phyloP scores from a whole-genome alignment of 2,888 invertebrate species.

The Loripinus fragilis region DNA sequence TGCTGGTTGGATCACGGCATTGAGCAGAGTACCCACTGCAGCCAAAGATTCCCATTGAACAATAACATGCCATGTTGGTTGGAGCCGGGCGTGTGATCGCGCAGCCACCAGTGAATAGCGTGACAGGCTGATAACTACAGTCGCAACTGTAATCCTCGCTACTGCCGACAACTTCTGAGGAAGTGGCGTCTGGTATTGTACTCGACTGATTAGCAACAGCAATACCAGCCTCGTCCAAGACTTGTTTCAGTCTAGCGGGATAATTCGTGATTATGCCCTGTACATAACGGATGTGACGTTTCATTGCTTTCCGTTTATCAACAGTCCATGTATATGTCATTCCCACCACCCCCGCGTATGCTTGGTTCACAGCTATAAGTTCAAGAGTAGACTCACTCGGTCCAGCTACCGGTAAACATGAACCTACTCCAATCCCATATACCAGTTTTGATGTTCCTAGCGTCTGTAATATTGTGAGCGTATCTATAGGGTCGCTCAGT shows the following conservation, averaged over 20 bases:
- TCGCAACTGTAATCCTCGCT: not conserved
- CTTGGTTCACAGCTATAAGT: slow-evolving; percentile 20
- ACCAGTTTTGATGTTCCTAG: slow-evolving; percentile 9
- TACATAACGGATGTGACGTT: slow-evolving; percentile 10
- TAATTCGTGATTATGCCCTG: slow-evolving; percentile 32
- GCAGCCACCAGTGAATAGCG: slow-evolving; percentile 22
- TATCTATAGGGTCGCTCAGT: slow-evolving; percentile 3
- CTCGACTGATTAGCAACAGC: slow-evolving; percentile 12
- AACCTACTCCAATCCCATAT: slow-evolving; percentile 22
- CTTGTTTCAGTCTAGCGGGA: slow-evolving; percentile 11
- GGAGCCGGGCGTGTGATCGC: slow-evolving; percentile 15
- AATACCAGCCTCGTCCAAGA: slow-evolving; percentile 9
- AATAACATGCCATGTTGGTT: slow-evolving; percentile 17
- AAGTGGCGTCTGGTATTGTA: slow-evolving; percentile 15
- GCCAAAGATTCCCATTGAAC: not conserved
- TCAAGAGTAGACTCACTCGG: not conserved
- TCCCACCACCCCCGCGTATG: slow-evolving; percentile 15
- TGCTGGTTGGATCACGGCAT: not conserved
- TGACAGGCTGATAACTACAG: slow-evolving; percentile 19
- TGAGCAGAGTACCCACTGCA: not conserved
- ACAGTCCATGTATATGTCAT: slow-evolving; percentile 29
- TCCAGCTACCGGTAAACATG: not conserved
- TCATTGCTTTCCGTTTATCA: slow-evolving; percentile 12
- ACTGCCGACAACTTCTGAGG: not conserved
- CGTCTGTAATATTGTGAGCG: not conserved